These are phyloP conservation scores for Umimayanthus chanpuru DNA, from an alignment of 92 coral and sea anemone species.

Conservation along the genomic window DNA sequence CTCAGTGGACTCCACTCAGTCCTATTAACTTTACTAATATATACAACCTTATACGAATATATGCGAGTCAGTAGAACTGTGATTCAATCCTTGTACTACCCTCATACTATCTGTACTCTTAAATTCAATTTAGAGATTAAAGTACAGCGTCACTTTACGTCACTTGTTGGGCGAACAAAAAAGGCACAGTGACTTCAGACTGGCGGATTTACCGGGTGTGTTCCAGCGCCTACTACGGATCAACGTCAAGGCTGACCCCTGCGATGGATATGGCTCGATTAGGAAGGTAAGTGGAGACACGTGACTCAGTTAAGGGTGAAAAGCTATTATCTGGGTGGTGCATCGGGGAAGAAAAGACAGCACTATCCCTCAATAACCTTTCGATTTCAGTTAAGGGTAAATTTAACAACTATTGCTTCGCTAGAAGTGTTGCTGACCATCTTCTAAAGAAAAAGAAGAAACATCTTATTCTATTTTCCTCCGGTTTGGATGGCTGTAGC, in stretches of 20 bases:
- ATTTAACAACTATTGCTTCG: too few species aligned
- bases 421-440: too few species aligned
- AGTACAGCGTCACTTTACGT: conserved; percentile 31
- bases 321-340: too few species aligned
- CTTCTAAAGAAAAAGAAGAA: too few species aligned
- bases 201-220: conserved; percentile 21
- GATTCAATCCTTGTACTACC: not conserved
- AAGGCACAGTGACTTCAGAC: conserved; percentile 16
- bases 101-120: not conserved
- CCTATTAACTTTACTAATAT: too few species aligned
- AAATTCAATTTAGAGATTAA: conserved; percentile 7
- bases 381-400: too few species aligned
- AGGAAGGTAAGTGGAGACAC: conserved; percentile 12
- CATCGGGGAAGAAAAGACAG: too few species aligned
- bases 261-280: conserved; percentile 26
- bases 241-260: conserved; percentile 9
- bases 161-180: conserved; percentile 24
- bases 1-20: too few species aligned
- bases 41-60: not conserved
- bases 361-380: too few species aligned
- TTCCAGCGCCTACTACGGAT: conserved; percentile 18
- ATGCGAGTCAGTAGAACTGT: not conserved
- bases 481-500: too few species aligned
- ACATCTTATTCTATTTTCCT: too few species aligned
- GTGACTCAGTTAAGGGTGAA: too few species aligned